Base-by-base conservation (phyloP, 37 sponge, comb jelly and placozoan species). In the Lycopodina hypogea region DNA sequence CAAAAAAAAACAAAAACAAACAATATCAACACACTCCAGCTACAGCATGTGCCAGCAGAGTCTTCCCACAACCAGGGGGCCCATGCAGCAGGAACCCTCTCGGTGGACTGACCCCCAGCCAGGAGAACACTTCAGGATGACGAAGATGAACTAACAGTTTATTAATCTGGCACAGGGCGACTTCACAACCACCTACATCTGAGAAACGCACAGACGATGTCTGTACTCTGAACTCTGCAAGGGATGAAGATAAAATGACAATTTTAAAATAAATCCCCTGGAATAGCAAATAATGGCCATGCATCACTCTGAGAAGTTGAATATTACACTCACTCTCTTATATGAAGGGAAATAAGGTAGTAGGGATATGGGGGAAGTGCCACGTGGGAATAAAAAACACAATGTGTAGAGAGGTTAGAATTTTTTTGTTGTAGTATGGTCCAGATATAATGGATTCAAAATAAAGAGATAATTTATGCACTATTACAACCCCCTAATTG, bases 41-140 rank as follows among this genome's bases (percentile, higher is more conserved):
- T 59, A 98, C 93, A 18, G 99, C 99, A 71, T 91, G 77, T 23
- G 96, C 99, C 32, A 98, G 81, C 37, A 98, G 80, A 0, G 99
- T 95, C 87, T 98, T 98, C 8, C 99, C 99, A 81, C 99, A 90
- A 24, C 99, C 99, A n/a, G 99, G 96, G 34, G 99, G 99, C 0
- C 99, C 99, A 56, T 93, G 88, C 11, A 98, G 92, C 36, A 98
- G 90, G 61, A 98, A 80, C 22, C 99, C 99, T 24, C 79, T 72
- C 22, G 93, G 90, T 42, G 96, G 93, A 17, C 85, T 17, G 22
- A 93, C 78, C 8, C 96, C 96, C 29, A 95, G 76, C 33, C 89
- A 76, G 19, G 71, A 15, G 67, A 92, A 98, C 48, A 98, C 62
- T 74, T 95, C 94, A 1, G 99, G 94, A 42, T 90, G 91, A 8